A percentile compares a stretch with the other conserved stretches of the same genome.
Conservation (phyloP, 2,797 vertebrate species). For the Eulemur rubriventer region DNA sequence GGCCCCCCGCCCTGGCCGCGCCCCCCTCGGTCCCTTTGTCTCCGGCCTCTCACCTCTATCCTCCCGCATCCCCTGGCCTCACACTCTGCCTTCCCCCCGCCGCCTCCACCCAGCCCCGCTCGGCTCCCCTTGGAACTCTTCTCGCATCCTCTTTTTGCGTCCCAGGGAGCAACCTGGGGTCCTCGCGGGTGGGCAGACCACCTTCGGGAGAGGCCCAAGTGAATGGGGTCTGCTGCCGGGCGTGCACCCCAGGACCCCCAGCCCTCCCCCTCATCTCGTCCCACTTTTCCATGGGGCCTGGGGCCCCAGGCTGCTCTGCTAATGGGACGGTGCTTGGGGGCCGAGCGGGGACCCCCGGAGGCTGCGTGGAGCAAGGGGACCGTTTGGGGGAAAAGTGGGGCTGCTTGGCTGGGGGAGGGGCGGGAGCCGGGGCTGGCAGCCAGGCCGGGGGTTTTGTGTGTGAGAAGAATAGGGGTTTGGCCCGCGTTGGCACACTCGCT, state of each 20-base stretch:
- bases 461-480: conserved; percentile 81
- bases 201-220: neutral
- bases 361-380: neutral
- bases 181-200: neutral
- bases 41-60: conserved; percentile 38
- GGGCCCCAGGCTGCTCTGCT: neutral
- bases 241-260: neutral
- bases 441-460: conserved; percentile 79
- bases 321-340: neutral
- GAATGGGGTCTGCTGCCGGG: neutral
- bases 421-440: conserved; percentile 71
- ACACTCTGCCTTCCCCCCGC: neutral
- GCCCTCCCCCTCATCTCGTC: neutral
- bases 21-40: conserved; percentile 66
- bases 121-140: neutral
- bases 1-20: neutral
- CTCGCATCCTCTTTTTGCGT: neutral
- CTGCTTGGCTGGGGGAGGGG: conserved; percentile 72
- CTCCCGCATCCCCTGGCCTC: neutral
- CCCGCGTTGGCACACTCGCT: conserved; percentile 73
- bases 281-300: neutral
- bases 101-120: neutral
- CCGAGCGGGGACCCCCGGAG: neutral
- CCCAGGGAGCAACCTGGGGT: neutral
- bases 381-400: neutral